Conservation (phyloP, 2,888 invertebrate genomes). For the Drosophila anomelani region DNA sequence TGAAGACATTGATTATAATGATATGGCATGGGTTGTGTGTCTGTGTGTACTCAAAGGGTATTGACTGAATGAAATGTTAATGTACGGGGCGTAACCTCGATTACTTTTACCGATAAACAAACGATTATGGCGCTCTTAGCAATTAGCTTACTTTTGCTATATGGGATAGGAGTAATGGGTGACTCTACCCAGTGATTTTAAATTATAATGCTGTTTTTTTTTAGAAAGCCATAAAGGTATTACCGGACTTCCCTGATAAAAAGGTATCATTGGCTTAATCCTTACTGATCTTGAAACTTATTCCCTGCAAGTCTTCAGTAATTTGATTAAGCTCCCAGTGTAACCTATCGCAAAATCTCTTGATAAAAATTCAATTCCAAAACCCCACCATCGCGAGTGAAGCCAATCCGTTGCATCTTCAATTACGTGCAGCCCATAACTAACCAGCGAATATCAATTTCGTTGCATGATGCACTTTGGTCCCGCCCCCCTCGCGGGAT, state of each 20-base stretch:
- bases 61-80: conserved; percentile 34
- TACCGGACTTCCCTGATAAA: neutral
- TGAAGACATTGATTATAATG: conserved; percentile 64
- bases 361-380: conserved; percentile 16
- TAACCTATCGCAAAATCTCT: conserved; percentile 10
- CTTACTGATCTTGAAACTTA: neutral
- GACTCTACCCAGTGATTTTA: neutral
- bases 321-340: neutral
- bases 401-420: conserved; percentile 27
- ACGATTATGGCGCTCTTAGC: conserved; percentile 25
- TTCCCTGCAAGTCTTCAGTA: neutral
- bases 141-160: conserved; percentile 19
- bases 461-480: conserved; percentile 46
- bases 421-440: conserved; percentile 39
- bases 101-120: conserved; percentile 30
- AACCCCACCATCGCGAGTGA: neutral
- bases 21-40: conserved; percentile 25
- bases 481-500: conserved; percentile 24
- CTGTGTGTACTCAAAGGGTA: conserved; percentile 17
- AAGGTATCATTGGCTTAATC: neutral
- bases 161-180: neutral
- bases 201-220: neutral
- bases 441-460: conserved; percentile 45
- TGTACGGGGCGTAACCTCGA: conserved; percentile 31
- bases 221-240: neutral